Base-by-base conservation (phyloP, 2,797 vertebrate species). In the Chaunax sp. region DNA sequence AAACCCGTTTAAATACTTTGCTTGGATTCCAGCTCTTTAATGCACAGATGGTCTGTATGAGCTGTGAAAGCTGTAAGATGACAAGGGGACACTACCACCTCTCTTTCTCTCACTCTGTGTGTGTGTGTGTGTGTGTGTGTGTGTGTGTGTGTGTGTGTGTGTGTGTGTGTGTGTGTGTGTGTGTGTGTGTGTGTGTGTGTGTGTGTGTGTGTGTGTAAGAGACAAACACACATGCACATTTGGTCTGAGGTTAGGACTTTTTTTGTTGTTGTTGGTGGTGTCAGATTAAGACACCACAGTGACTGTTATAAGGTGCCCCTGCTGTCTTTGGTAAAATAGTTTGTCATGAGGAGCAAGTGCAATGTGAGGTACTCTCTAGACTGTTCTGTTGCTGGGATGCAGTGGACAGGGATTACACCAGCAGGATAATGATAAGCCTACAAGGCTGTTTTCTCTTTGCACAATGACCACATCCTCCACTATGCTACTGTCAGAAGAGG, bases 371-470 rank as follows among this genome's bases (percentile, higher is more conserved):
- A 8, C 75, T 75, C 55, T 23, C 43, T 54, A 59, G 63, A 30
- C 73, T 60, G 61, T 37, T 70, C 28, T 69, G 74, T 63, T 76
- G 43, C 75, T 40, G 50, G 64, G 64, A 71, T 75, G 69, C 60
- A 68, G 72, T 54, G 77, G 69, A 89, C 80, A 75, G 77, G 88
- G 90, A 94, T 93, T 95, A 93, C 82, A 88, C 90, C 71, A 53
- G 89, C 81, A 88, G 92, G 89, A 84, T 90, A 91, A 90, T 85
- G 87, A 92, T 95, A 92, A 95, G 89, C 82, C 79, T 88, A 25
- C 49, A 79, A 82, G 71, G 75, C 77, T 69, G 58, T 83, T 82
- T 89, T 78, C 85, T 80, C 62, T 81, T 72, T 50, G 52, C 81
- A 73, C 55, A 53, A 64, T 75, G 84, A 78, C 74, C 69, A 59